A percentile compares a stretch with the other conserved stretches of the same genome.
phyloP scores from a whole-genome alignment of 2,797 vertebrate species.

The Sebastiscus tertius region DNA sequence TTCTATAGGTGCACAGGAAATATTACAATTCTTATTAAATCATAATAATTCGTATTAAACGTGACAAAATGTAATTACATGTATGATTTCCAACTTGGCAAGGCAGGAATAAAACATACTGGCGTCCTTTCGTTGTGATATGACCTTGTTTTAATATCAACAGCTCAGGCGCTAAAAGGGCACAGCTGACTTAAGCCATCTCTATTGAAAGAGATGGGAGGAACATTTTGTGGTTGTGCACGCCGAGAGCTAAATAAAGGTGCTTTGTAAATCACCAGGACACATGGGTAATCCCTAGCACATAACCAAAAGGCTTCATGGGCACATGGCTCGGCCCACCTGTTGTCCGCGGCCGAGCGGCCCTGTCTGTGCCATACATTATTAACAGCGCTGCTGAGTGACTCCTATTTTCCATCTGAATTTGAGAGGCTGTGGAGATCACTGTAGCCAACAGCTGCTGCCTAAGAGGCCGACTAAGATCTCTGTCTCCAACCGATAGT shows the following conservation, averaged over 20 bases:
- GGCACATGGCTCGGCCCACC: slow-evolving; percentile 76
- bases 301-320: slow-evolving; percentile 63
- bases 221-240: slow-evolving; percentile 48
- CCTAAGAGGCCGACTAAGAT: slow-evolving; percentile 49
- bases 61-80: background rate
- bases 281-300: slow-evolving; percentile 77
- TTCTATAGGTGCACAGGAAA: background rate
- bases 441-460: slow-evolving; percentile 78
- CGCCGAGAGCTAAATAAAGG: slow-evolving; percentile 81
- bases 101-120: background rate
- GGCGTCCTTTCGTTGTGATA: background rate
- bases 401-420: slow-evolving; percentile 82
- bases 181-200: slow-evolving; percentile 39
- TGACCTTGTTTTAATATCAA: slow-evolving; percentile 16
- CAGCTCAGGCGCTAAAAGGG: slow-evolving; percentile 23
- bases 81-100: background rate
- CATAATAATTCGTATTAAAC: background rate
- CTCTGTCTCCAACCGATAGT: slow-evolving; percentile 39
- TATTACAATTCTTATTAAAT: background rate
- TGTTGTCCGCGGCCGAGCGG: slow-evolving; percentile 74
- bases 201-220: slow-evolving; percentile 28
- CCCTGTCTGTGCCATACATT: slow-evolving; percentile 78
- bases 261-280: slow-evolving; percentile 79
- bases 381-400: slow-evolving; percentile 76
- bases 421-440: slow-evolving; percentile 78